A percentile compares a stretch with the other conserved stretches of the same genome.
These are phyloP conservation scores for Copsychus sechellarum DNA, from an alignment of 2,113 vertebrate species.

Conservation along the genomic window DNA sequence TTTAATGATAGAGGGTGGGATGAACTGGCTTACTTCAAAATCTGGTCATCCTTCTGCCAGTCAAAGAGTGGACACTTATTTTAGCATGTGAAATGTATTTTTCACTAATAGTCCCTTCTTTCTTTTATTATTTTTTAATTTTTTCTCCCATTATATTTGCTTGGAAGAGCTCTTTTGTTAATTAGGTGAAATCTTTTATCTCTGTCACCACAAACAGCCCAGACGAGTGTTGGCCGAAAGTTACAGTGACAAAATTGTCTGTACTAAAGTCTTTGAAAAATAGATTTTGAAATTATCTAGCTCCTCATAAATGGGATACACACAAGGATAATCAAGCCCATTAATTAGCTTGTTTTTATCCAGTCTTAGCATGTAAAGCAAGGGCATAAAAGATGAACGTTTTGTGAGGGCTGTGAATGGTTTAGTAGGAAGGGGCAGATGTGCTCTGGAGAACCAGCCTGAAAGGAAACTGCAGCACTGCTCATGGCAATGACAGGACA, in stretches of 20 bases:
- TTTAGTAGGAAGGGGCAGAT: neutral
- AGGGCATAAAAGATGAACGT: neutral
- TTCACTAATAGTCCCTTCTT: neutral
- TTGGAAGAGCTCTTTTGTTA: neutral
- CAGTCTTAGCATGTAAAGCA: neutral
- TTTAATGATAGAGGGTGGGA: neutral
- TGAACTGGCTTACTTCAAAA: neutral
- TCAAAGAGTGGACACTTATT: neutral
- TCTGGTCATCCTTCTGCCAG: neutral
- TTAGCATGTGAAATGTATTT: neutral
- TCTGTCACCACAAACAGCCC: neutral
- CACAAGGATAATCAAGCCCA: neutral
- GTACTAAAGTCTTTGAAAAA: neutral
- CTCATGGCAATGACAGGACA: neutral
- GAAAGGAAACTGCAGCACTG: neutral
- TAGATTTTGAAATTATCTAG: neutral
- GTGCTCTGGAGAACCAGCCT: neutral
- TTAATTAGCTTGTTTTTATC: neutral
- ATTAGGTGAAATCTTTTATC: neutral
- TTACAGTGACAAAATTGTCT: neutral
- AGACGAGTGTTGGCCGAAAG: fast-evolving
- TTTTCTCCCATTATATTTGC: neutral
- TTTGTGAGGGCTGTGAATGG: fast-evolving
- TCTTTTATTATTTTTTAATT: fast-evolving
- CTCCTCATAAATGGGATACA: neutral